Base-by-base conservation (phyloP, 2,888 invertebrate genomes). In the Mesorhabditis sp. region DNA sequence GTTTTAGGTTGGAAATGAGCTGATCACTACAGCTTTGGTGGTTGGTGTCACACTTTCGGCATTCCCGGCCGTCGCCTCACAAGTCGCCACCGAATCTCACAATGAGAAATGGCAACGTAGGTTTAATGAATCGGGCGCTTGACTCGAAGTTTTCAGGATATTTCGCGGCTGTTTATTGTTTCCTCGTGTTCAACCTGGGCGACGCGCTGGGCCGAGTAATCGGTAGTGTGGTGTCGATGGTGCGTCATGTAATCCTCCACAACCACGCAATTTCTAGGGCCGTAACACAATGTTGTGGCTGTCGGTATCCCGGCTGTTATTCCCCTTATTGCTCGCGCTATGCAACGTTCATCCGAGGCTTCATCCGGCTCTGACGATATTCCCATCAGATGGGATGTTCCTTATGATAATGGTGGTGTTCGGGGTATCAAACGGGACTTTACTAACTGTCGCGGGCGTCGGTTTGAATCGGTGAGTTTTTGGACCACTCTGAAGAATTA, bases 381-480 rank as follows among this genome's bases (percentile, higher is more conserved):
- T 78, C 7, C 77, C 75, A 42, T 76, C 70, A 61, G 80, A 80
- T 67, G 76, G 76, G 4, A 70, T 77, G 43, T 80, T 80, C 69
- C 58, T 77, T n/a, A 62, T 77, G 5, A 65, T 78, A 28, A 75
- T 77, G 15, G 68, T 78, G 43, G 42, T 77, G 4, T 74, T 78
- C 50, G 75, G 74, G 4, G 64, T 76, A 42, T 75, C 77, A 10
- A 74, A 80, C 64, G 80, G 80, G 41, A 74, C 76, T 70, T 70
- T 71, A 68, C 73, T 74, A 42, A 75, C 78, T 2, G 71, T 73
- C 67, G 72, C 76, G 15, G 75, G 72, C 3, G 74, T 75, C 42
- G 73, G 74, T 64, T 74, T 72, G 0, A 72, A 73, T 5, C 64
- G 65, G 80, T 78, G 15, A 71, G 73, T 68, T 70, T 44, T 28